phyloP scores from a whole-genome alignment of 2,888 invertebrate genomes.

The Netelia melanura region DNA sequence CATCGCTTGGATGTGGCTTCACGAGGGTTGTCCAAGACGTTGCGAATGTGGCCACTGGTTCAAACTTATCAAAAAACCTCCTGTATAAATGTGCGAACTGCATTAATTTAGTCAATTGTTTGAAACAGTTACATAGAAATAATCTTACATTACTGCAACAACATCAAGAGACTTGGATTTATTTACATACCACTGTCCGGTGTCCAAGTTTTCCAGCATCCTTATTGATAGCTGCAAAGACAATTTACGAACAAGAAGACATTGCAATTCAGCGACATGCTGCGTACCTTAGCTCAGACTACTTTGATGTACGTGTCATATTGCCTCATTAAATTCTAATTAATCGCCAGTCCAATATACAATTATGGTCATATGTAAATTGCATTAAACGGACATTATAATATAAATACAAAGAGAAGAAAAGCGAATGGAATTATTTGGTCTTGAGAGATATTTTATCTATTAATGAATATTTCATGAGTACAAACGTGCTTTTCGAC shows the following conservation, averaged over 20 bases:
- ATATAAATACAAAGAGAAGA: background rate
- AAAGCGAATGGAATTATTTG: background rate
- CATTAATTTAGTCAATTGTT: constrained; percentile 78
- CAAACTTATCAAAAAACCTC: constrained; percentile 93
- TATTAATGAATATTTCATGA: no score
- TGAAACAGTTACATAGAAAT: constrained; percentile 79
- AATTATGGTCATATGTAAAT: constrained; percentile 1
- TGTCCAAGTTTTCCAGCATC: constrained; percentile 34
- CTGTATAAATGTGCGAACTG: constrained; percentile 86
- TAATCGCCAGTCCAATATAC: background rate
- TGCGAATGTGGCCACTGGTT: constrained; percentile 99
- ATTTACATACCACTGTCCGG: constrained; percentile 11
- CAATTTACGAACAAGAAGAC: constrained; percentile 5
- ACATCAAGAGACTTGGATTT: constrained; percentile 56
- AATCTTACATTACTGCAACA: constrained; percentile 76
- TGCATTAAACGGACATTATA: constrained; percentile 20
- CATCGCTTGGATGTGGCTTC: constrained; percentile 98
- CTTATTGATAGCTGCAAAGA: constrained; percentile 46
- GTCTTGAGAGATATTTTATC: background rate
- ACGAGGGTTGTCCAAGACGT: constrained; percentile 94
- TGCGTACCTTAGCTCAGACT: constrained; percentile 18
- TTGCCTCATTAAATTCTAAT: constrained; percentile 49
- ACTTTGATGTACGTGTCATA: constrained; percentile 60
- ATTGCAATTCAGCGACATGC: constrained; percentile 1
- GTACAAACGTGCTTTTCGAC: no score